These are phyloP conservation scores for Oreochromis grahami DNA, from an alignment of 2,797 vertebrate species.

Conservation along the genomic window DNA sequence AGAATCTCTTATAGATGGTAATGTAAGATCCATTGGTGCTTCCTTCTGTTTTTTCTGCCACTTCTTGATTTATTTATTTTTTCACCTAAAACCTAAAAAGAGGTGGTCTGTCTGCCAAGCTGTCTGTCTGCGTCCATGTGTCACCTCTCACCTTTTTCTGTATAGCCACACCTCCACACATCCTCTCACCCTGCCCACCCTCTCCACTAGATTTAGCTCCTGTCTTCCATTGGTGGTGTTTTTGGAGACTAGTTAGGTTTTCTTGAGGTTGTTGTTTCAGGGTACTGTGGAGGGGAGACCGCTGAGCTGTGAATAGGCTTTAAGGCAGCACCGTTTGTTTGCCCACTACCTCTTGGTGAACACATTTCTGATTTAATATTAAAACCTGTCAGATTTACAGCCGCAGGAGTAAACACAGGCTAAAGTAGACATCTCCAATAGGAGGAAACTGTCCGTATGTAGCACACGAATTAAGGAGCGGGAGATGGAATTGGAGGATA, in stretches of 20 bases:
- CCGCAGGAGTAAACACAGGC: slow-evolving; percentile 22
- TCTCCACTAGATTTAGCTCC: slow-evolving; percentile 41
- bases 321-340: slow-evolving; percentile 53
- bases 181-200: slow-evolving; percentile 14
- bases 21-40: slow-evolving; percentile 78
- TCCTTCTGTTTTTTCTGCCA: slow-evolving; percentile 68
- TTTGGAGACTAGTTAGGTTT: slow-evolving; percentile 41
- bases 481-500: slow-evolving; percentile 19
- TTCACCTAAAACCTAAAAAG: slow-evolving; percentile 39
- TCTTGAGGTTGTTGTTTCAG: slow-evolving; percentile 33
- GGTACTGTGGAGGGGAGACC: slow-evolving; percentile 45
- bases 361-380: slow-evolving; percentile 29
- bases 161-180: slow-evolving; percentile 32
- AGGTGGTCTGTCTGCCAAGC: slow-evolving; percentile 28
- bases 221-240: slow-evolving; percentile 56
- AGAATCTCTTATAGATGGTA: slow-evolving; percentile 55
- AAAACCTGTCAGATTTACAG: slow-evolving; percentile 14
- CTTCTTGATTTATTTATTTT: slow-evolving; percentile 6
- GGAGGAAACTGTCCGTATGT: not conserved
- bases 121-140: slow-evolving; percentile 27
- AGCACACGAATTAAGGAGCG: slow-evolving; percentile 1
- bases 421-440: slow-evolving; percentile 5
- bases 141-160: slow-evolving; percentile 42
- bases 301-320: slow-evolving; percentile 62
- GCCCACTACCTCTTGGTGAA: slow-evolving; percentile 57